Evolutionary conservation across 2,888 invertebrate species (phyloP).

Genomic region (Limnephilus auricula): DNA sequence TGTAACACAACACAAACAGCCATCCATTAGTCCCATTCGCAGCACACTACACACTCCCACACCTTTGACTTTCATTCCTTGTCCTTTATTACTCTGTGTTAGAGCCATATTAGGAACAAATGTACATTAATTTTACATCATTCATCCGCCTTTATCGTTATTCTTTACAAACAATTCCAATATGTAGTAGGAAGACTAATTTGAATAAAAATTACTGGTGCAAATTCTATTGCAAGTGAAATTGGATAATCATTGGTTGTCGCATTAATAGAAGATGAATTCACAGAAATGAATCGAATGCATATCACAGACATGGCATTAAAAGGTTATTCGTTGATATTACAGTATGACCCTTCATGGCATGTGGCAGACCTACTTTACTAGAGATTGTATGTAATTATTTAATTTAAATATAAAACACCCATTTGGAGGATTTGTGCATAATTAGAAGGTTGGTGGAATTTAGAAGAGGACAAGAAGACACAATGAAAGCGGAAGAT

Average conservation of each 20-base stretch:
- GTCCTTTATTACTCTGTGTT: slow-evolving; percentile 9
- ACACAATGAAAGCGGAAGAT: slow-evolving; percentile 61
- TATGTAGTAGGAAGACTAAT: slow-evolving; percentile 45
- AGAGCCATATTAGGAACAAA: slow-evolving; percentile 16
- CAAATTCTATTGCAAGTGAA: slow-evolving; percentile 13
- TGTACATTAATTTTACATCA: neutral
- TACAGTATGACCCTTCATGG: slow-evolving; percentile 2
- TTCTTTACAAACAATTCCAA: neutral
- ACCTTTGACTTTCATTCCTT: neutral
- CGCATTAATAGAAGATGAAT: neutral
- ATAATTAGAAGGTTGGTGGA: slow-evolving; percentile 3
- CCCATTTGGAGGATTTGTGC: slow-evolving; percentile 50
- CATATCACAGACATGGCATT: slow-evolving; percentile 46
- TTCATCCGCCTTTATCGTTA: neutral
- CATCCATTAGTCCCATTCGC: slow-evolving; percentile 61
- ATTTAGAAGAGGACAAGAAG: slow-evolving; percentile 33
- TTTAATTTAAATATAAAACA: slow-evolving; percentile 41
- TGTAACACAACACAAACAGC: slow-evolving; percentile 80
- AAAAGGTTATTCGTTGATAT: slow-evolving; percentile 11
- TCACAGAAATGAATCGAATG: slow-evolving; percentile 11
- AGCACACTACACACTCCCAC: neutral
- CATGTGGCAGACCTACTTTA: neutral
- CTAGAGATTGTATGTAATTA: neutral
- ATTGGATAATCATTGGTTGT: slow-evolving; percentile 7
- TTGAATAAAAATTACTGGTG: slow-evolving; percentile 38